Evolutionary conservation across 2,797 vertebrate genomes (phyloP), one percentile per base, ranked within the genome.

Genomic region (Paguma larvata): DNA sequence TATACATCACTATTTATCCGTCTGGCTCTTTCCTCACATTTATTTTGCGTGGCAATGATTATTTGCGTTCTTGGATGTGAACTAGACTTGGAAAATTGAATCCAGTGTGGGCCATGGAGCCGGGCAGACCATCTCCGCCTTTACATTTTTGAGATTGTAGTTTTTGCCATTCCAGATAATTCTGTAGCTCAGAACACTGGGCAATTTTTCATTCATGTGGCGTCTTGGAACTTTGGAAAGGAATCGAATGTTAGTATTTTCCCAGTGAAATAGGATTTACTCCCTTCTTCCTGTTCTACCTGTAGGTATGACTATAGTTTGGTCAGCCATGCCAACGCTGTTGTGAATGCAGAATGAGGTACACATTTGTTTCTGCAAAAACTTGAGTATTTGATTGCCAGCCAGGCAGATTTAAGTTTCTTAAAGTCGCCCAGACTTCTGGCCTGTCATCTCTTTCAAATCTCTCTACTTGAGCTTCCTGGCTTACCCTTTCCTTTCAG

Each of bases 21-120:
- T 73, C 63, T 85, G 70, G 44, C 77, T 89, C 34, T 85, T 80
- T 87, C 2, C 15, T 27, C 16, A 72, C 46, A 3, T 70, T 96
- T 96, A 80, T 79, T 88, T 90, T 87, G 75, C 32, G 21, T 79
- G 41, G 15, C 30, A 85, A 59, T 80, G 32, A 85, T 94, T 51
- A 46, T 86, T 89, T 86, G 46, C 70, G 21, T 41, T 87, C 23
- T 67, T 77, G 30, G 53, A 72, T 84, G 3, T 84, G 63, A 94
- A 38, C 32, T 85, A 73, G 46, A 72, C 21, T 84, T 93, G 10
- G 51, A 80, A 84, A 93, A 89, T 44, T 46, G 75, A 77, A 46
- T 78, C n/a, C 12, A 56, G 0, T 86, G 70, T 95, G 88, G 32
- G 32, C 9, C 70, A 96, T 78, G 77, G 59, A 95, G 44, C 30